Conservation (phyloP, 1,140 invertebrate species). For the Parapsyche elsis region DNA sequence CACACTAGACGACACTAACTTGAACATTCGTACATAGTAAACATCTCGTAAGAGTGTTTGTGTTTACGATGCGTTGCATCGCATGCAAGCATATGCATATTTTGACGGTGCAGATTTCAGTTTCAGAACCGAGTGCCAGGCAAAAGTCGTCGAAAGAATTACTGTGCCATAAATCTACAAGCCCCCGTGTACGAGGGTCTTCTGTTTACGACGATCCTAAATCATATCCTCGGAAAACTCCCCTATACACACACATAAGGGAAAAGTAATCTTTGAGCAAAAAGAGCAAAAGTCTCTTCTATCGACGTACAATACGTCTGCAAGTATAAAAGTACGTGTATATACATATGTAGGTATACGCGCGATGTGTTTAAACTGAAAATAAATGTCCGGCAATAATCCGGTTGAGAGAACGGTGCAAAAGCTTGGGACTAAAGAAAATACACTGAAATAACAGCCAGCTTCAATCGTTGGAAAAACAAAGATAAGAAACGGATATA, state of each 20-base stretch:
- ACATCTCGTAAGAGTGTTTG: no score
- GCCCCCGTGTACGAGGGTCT: background rate
- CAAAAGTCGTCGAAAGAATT: constrained; percentile 18
- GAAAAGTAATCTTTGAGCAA: constrained; percentile 4
- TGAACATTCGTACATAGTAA: no score
- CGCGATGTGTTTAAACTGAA: background rate
- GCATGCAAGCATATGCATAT: no score
- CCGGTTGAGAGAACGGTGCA: background rate
- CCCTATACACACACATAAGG: background rate
- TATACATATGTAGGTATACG: background rate
- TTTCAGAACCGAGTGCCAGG: background rate
- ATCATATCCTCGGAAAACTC: constrained; percentile 11
- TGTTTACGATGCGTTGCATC: no score
- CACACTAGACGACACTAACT: no score
- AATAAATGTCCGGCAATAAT: constrained; percentile 11
- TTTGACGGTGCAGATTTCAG: background rate
- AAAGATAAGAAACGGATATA: constrained; percentile 1
- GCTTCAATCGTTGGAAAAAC: constrained; percentile 1
- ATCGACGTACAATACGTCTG: background rate
- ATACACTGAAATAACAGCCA: background rate
- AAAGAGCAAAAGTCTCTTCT: no score
- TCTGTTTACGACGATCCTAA: constrained; percentile 6
- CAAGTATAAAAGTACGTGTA: background rate
- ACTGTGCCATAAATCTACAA: constrained; percentile 9
- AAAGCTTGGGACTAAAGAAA: background rate